Conservation (phyloP, 2,797 vertebrate genomes). For the Alcedo atthis region DNA sequence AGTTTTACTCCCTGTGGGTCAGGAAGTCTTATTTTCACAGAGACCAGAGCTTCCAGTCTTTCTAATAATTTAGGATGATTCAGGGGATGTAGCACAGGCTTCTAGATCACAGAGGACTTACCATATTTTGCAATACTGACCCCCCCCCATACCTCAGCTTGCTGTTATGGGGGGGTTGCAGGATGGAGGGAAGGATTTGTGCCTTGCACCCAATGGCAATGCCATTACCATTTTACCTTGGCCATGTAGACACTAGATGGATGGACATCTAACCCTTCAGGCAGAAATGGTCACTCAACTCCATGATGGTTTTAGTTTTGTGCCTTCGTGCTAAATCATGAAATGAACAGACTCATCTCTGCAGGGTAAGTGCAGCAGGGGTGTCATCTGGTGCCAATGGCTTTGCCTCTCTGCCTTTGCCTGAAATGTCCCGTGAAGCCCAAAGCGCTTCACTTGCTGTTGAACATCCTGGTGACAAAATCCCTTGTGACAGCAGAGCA, state of each 20-base stretch:
- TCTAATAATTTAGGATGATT: not conserved
- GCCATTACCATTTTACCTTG: not conserved
- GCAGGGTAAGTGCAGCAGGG: not conserved
- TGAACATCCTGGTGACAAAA: not conserved
- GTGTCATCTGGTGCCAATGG: not conserved
- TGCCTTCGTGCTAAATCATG: not conserved
- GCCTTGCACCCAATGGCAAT: not conserved
- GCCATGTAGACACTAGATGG: fast-evolving
- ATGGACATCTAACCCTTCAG: not conserved
- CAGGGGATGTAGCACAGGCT: not conserved
- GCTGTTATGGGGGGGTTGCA: not conserved
- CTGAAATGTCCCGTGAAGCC: not conserved
- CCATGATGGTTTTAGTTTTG: not conserved
- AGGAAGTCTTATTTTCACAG: not conserved
- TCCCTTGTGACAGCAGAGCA: not conserved
- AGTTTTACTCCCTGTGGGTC: constrained; percentile 12
- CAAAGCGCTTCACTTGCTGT: not conserved
- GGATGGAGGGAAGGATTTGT: not conserved
- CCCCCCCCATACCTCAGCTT: not conserved
- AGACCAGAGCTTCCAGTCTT: not conserved
- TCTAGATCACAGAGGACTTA: not conserved
- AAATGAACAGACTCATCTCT: not conserved
- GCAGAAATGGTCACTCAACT: not conserved
- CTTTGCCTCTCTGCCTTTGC: not conserved
- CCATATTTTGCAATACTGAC: fast-evolving